phyloP scores from a whole-genome alignment of 1,140 invertebrate genomes.

The Globodera rostochiensis region DNA sequence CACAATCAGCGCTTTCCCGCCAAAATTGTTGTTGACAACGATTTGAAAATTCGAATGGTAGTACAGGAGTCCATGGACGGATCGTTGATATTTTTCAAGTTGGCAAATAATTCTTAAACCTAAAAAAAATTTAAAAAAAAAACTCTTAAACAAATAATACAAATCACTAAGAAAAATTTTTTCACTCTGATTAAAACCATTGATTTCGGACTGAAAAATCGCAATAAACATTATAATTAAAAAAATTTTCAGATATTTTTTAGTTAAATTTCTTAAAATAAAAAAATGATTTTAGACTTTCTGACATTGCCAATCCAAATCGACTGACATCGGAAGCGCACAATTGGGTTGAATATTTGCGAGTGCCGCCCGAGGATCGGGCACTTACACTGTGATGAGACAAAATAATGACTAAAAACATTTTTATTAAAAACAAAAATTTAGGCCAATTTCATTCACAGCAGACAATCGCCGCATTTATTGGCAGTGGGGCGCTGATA shows the following conservation, averaged over 20 bases:
- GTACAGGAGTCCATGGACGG: slow-evolving; percentile 59
- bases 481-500: slow-evolving; percentile 61
- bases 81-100: slow-evolving; percentile 52
- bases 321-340: slow-evolving; percentile 53
- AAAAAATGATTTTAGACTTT: slow-evolving; percentile 33
- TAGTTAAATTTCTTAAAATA: too few species aligned
- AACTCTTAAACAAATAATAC: too few species aligned
- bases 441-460: slow-evolving; percentile 61
- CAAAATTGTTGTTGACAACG: slow-evolving; percentile 59
- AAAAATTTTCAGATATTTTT: too few species aligned
- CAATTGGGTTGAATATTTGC: slow-evolving; percentile 59
- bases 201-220: too few species aligned
- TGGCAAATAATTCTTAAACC: neutral
- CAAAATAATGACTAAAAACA: neutral
- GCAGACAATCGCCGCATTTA: slow-evolving; percentile 59
- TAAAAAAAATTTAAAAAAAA: neutral
- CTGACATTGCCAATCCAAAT: slow-evolving; percentile 48
- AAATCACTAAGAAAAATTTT: too few species aligned
- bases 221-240: too few species aligned
- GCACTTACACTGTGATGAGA: slow-evolving; percentile 54
- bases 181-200: too few species aligned
- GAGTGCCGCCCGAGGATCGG: slow-evolving; percentile 58
- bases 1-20: slow-evolving; percentile 52
- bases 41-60: slow-evolving; percentile 59
- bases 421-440: slow-evolving; percentile 19